These are phyloP conservation scores for Lasaia peninsularis DNA, from an alignment of 1,140 invertebrate species.

Conservation along the genomic window DNA sequence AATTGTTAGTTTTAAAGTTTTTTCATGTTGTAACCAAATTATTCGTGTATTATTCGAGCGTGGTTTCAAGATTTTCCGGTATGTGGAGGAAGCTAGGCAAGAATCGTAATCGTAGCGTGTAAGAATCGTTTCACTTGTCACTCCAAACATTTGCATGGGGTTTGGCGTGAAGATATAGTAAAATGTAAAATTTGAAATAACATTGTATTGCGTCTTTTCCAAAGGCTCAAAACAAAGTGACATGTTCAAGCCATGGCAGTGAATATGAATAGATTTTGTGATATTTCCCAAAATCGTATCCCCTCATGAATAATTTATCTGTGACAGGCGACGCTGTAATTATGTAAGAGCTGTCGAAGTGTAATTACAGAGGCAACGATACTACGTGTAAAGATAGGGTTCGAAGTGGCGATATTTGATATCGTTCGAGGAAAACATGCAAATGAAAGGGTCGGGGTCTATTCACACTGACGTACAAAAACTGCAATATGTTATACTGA, in stretches of 20 bases:
- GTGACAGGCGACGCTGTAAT: constrained; percentile 34
- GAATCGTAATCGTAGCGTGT: too few species aligned
- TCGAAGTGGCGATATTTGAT: constrained; percentile 46
- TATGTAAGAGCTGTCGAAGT: constrained; percentile 44
- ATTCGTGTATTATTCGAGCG: too few species aligned
- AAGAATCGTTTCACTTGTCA: too few species aligned
- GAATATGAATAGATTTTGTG: constrained; percentile 36
- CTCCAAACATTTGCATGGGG: too few species aligned
- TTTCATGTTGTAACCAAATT: too few species aligned
- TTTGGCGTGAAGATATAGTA: too few species aligned
- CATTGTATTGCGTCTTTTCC: too few species aligned
- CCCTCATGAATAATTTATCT: constrained; percentile 58
- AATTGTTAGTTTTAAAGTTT: too few species aligned
- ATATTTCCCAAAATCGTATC: constrained; percentile 44
- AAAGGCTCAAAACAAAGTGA: constrained; percentile 2
- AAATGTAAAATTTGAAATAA: too few species aligned
- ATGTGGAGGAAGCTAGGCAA: too few species aligned
- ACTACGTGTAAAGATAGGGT: constrained; percentile 29
- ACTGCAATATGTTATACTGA: background rate
- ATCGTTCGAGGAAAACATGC: constrained; percentile 52
- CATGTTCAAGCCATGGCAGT: constrained; percentile 10
- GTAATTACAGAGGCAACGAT: constrained; percentile 45
- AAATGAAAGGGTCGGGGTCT: constrained; percentile 48
- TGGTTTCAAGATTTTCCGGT: too few species aligned
- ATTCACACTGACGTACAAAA: background rate